Evolutionary conservation across 2,113 vertebrate genomes (phyloP).

Genomic region (Muntiacus reevesi): DNA sequence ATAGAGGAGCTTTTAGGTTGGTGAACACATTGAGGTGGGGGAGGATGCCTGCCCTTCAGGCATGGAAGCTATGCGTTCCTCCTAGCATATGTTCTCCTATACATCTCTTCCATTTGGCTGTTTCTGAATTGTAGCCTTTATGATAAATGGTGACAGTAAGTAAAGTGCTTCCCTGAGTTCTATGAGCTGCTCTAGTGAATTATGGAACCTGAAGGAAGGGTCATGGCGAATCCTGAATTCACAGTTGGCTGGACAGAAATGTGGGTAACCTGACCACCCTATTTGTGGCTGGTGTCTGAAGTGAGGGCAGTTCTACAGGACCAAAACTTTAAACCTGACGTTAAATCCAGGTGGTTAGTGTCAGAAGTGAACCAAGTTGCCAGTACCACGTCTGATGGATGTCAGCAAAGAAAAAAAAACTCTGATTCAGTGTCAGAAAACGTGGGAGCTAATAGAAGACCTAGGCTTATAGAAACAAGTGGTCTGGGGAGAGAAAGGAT

Average conservation of each 20-base stretch:
- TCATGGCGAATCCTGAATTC: not conserved
- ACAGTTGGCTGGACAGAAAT: not conserved
- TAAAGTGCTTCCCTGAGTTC: not conserved
- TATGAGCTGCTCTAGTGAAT: not conserved
- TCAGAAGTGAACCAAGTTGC: not conserved
- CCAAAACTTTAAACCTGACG: not conserved
- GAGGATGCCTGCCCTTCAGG: too few relatives aligned
- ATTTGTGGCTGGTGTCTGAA: not conserved
- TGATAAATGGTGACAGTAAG: not conserved
- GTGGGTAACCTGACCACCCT: not conserved
- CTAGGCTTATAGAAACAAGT: not conserved
- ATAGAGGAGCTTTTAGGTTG: not conserved
- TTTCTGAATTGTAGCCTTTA: not conserved
- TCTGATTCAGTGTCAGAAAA: not conserved
- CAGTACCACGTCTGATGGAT: not conserved
- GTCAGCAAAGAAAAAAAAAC: not conserved
- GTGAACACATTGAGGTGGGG: not conserved
- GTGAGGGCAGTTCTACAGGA: not conserved
- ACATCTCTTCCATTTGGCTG: not conserved
- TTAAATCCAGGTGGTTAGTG: not conserved
- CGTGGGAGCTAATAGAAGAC: not conserved
- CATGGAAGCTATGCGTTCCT: not conserved
- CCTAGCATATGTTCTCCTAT: accelerated
- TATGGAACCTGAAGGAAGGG: not conserved
- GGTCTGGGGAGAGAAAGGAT: not conserved